A percentile compares a stretch with the other conserved stretches of the same genome.
Evolutionary conservation across 2,113 vertebrate genomes (phyloP).

Genomic region (Stigmatopora nigra): DNA sequence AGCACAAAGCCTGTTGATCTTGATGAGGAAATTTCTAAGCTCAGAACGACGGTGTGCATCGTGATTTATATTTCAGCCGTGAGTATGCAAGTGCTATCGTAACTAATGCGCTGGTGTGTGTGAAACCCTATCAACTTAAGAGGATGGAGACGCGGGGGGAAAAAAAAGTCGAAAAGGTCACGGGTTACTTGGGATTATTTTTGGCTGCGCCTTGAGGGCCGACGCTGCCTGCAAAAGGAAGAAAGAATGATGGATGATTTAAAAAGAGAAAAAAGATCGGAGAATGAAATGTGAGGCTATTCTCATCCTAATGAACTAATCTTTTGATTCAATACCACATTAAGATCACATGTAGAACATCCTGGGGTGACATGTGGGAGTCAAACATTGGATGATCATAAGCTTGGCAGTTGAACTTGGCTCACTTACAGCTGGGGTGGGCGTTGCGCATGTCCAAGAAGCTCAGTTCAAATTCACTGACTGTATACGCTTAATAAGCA

Average conservation of each 20-base stretch:
- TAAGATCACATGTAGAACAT: not conserved
- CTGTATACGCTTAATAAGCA: slow-evolving; percentile 30
- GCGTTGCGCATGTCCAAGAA: not conserved
- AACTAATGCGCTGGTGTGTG: slow-evolving; percentile 30
- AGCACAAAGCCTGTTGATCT: not conserved
- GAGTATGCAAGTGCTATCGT: slow-evolving; percentile 9
- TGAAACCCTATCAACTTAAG: slow-evolving; percentile 36
- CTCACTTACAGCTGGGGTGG: not conserved
- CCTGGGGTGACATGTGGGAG: not conserved
- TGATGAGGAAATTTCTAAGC: slow-evolving; percentile 1
- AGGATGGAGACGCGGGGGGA: slow-evolving; percentile 11
- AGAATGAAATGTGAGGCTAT: not conserved
- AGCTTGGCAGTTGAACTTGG: slow-evolving; percentile 14
- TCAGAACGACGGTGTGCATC: slow-evolving; percentile 30
- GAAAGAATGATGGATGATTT: slow-evolving; percentile 3
- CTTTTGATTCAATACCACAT: not conserved
- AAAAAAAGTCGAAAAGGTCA: slow-evolving; percentile 41
- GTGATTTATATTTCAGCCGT: slow-evolving; percentile 45
- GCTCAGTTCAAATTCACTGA: slow-evolving; percentile 1
- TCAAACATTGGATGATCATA: not conserved
- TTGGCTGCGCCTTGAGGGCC: slow-evolving; percentile 29
- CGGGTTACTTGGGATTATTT: slow-evolving; percentile 48
- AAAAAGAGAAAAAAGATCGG: not conserved
- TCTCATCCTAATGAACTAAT: not conserved
- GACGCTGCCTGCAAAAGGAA: slow-evolving; percentile 19